These are phyloP conservation scores for Crocodylus rhombifer DNA, from an alignment of 2,797 vertebrate genomes.

Conservation along the genomic window DNA sequence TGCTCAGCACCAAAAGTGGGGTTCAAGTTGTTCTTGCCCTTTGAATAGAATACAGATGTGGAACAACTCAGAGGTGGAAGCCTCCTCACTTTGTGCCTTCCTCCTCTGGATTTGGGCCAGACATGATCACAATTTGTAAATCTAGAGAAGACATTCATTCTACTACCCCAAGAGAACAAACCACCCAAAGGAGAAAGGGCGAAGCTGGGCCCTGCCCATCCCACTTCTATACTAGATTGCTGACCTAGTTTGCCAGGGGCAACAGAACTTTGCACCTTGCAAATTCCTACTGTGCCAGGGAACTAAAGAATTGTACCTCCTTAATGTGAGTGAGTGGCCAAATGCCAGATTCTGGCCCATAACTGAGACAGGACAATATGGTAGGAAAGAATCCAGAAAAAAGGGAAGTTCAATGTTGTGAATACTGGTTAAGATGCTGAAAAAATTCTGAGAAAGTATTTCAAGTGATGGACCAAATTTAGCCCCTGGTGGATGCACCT, in stretches of 20 bases:
- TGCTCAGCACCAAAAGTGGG: background rate
- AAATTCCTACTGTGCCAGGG: background rate
- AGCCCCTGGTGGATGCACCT: no score
- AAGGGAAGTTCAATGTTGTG: background rate
- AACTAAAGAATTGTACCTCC: background rate
- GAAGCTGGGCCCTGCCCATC: background rate
- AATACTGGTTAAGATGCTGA: background rate
- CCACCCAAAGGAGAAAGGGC: background rate
- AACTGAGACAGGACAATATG: background rate
- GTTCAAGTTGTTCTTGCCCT: background rate
- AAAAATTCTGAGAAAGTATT: no score
- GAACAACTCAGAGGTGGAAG: background rate
- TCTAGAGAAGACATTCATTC: background rate
- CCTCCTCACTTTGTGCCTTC: background rate
- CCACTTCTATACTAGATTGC: background rate
- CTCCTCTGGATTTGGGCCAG: background rate
- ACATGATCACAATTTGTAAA: background rate
- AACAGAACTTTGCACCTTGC: background rate
- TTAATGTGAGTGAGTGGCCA: background rate
- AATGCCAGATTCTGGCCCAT: background rate
- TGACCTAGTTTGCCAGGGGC: background rate
- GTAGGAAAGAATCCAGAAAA: background rate
- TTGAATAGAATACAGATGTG: background rate
- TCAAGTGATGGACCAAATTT: background rate
- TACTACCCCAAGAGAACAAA: background rate